Percentiles rank a stretch among this genome's conserved stretches.
phyloP scores from a whole-genome alignment of 2,113 vertebrate species.

The human (Homo sapiens) region GRCh38 chr1:210226501-210227000 shows the following conservation, averaged over 20 bases:
- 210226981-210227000: background rate
- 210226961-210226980: background rate
- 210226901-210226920: background rate
- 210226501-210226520: background rate
- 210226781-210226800: background rate
- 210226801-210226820: background rate
- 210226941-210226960: background rate
- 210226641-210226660: background rate
- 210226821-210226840: background rate
- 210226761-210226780: background rate
- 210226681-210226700: background rate
- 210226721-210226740: background rate
- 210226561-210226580: background rate
- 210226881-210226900: background rate
- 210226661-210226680: background rate
- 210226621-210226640: background rate
- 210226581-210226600: background rate
- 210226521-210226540: background rate
- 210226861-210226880: background rate
- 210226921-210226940: background rate
- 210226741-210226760: too few species aligned
- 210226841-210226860: background rate
- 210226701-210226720: background rate
- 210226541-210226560: background rate
- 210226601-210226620: background rate